Percentiles rank a stretch among this genome's conserved stretches.
These are phyloP conservation scores for Enoplosus armatus DNA, from an alignment of 2,797 vertebrate species.

Conservation along the genomic window DNA sequence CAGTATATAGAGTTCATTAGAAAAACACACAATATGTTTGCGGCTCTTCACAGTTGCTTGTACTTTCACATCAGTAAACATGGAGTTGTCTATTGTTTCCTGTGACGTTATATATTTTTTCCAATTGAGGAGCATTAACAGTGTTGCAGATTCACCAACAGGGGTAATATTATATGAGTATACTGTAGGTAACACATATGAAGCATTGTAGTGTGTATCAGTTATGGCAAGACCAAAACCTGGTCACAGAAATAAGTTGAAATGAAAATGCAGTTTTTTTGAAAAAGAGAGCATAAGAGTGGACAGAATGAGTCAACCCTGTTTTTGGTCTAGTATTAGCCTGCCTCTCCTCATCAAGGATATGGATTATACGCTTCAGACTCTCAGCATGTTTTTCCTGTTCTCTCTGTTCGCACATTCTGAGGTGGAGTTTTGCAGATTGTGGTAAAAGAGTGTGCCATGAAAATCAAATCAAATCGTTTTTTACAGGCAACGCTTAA, in stretches of 20 bases:
- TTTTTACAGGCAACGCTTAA: not conserved
- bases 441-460: conserved; percentile 3
- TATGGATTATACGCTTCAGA: conserved; percentile 42
- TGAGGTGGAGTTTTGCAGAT: conserved; percentile 25
- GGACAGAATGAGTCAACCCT: conserved; percentile 22
- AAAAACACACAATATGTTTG: conserved; percentile 10
- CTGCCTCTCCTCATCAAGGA: conserved; percentile 28
- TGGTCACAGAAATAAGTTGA: not conserved
- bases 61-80: conserved; percentile 26
- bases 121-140: not conserved
- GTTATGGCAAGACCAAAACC: not conserved
- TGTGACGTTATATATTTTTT: not conserved
- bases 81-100: not conserved
- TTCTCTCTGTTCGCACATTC: conserved; percentile 21
- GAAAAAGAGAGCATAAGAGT: conserved; percentile 9
- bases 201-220: not conserved
- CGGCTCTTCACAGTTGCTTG: not conserved
- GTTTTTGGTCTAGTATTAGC: conserved; percentile 27
- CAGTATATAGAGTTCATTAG: not conserved
- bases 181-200: not conserved
- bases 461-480: conserved; percentile 7
- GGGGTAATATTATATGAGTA: not conserved
- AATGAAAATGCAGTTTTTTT: too few species aligned
- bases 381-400: conserved; percentile 22
- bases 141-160: not conserved